phyloP scores from a whole-genome alignment of 2,113 vertebrate species.

The Pantherophis guttatus region DNA sequence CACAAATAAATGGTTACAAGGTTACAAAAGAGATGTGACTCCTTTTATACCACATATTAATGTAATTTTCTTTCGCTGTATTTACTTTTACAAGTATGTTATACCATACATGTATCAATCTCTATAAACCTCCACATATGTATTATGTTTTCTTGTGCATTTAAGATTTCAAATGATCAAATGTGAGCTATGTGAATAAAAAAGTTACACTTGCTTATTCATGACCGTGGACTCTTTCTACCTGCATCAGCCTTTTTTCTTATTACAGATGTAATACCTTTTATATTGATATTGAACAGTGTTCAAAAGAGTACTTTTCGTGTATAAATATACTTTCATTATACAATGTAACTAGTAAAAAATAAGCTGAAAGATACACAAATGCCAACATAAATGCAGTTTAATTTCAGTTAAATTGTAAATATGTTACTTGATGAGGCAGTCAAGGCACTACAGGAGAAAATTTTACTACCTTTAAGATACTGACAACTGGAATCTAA shows the following conservation, averaged over 20 bases:
- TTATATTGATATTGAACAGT: neutral
- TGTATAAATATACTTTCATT: neutral
- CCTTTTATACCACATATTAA: neutral
- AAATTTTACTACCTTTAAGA: neutral
- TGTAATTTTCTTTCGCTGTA: slow-evolving; percentile 12
- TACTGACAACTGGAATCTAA: neutral
- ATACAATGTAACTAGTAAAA: neutral
- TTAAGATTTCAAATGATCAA: slow-evolving; percentile 54
- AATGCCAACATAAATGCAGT: neutral
- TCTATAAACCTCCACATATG: neutral
- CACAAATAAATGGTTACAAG: neutral
- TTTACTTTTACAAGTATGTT: slow-evolving; percentile 4
- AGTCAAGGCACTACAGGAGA: neutral
- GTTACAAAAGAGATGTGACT: neutral
- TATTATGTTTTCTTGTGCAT: neutral
- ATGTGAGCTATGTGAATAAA: slow-evolving; percentile 41
- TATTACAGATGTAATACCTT: slow-evolving; percentile 22
- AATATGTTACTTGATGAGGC: slow-evolving; percentile 24
- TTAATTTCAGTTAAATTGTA: neutral
- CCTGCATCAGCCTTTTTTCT: slow-evolving; percentile 33
- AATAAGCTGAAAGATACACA: neutral
- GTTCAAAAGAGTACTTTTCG: neutral
- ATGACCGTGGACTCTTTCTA: slow-evolving; percentile 18
- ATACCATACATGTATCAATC: neutral
- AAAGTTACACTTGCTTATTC: slow-evolving; percentile 24